Base-by-base conservation (phyloP, 1,140 invertebrate genomes). In the Psix sp. region DNA sequence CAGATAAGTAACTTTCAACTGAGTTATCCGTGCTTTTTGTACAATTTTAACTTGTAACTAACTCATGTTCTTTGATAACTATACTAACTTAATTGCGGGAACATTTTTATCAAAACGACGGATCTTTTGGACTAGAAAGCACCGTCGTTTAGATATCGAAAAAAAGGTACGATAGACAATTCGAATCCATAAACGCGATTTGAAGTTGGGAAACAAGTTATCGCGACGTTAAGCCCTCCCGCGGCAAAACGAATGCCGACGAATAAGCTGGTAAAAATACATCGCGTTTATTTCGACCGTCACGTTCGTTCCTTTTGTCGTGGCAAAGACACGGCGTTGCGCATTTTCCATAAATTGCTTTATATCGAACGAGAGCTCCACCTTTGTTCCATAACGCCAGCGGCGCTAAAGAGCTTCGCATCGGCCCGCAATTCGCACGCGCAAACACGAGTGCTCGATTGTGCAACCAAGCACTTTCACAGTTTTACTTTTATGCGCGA, bases 401-500 rank as follows among this genome's bases (percentile, higher is more conserved):
- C 36, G 59, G 57, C 57, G 29, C 7, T 35, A 49, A 62, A 42
- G 21, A 36, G 39, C 29, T 49, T 60, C 20, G 26, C 46, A 42
- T 54, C 42, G 56, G 26, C 48, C 66, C 39, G 66, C 46, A 57
- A 63, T 51, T 73, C 68, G 68, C 51, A 51, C 49, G 38, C 54
- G 46, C n/a, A 43, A 31, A 35, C 59, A 16, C 46, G 33, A 6
- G 33, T 5, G n/a, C 11, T 7, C 24, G 1, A 13, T 67, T 74
- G 62, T 56, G 56, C 49, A 74, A 73, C 46, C 15, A 48, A 62
- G 21, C 42, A 18, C 45, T 74, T 67, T 67, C 63, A 67, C 63
- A 38, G 62, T 67, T 74, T 74, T 57, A 67, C 63, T 49, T 74
- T 74, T 67, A 15, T 43, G 36, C 71, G 43, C 6, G 20, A 54